Conservation (phyloP, 2,888 invertebrate species). For the Acrobasis repandana region DNA sequence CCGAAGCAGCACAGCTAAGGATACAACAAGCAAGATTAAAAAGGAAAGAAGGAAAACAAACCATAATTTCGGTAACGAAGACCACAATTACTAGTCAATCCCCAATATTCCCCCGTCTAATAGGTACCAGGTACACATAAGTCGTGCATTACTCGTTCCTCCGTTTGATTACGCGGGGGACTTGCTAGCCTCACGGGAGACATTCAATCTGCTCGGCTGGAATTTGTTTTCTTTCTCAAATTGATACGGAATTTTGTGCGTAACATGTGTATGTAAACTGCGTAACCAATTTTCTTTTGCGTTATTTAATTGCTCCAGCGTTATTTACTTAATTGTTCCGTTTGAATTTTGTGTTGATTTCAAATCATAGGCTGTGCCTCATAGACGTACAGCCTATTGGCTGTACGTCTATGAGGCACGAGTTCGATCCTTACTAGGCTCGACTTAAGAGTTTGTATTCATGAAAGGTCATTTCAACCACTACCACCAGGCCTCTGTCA, state of each 20-base stretch:
- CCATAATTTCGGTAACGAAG: neutral
- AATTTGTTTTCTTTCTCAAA: slow-evolving; percentile 5
- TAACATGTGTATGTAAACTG: neutral
- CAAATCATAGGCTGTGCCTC: too few species aligned
- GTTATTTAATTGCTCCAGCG: too few species aligned
- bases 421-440: too few species aligned
- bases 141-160: slow-evolving; percentile 1
- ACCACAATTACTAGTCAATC: neutral
- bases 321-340: too few species aligned
- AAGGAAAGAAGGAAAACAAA: neutral
- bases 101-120: neutral
- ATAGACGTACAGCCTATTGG: too few species aligned
- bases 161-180: slow-evolving; percentile 2
- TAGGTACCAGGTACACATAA: neutral
- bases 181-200: slow-evolving; percentile 2
- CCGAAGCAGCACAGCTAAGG: too few species aligned
- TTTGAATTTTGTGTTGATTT: too few species aligned
- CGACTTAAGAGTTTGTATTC: too few species aligned
- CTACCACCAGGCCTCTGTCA: too few species aligned
- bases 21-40: neutral
- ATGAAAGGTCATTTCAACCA: too few species aligned
- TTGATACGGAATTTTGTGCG: slow-evolving; percentile 3
- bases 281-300: too few species aligned
- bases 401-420: too few species aligned
- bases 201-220: neutral